Conservation (phyloP, 2,113 vertebrate genomes). For the Sturnus vulgaris region DNA sequence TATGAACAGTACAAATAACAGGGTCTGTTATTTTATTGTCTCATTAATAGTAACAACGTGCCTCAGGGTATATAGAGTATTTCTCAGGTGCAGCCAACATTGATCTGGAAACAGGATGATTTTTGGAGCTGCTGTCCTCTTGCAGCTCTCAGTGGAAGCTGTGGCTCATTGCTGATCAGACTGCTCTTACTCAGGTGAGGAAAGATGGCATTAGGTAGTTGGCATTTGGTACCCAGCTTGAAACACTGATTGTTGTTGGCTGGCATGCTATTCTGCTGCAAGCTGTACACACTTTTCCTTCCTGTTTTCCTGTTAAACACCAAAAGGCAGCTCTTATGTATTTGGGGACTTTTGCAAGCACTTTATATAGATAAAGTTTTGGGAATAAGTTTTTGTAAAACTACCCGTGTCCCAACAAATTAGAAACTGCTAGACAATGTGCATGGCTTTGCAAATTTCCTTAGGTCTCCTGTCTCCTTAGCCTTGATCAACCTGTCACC, state of each 20-base stretch:
- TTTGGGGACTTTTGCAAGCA: background rate
- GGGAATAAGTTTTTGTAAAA: background rate
- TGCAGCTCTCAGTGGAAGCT: background rate
- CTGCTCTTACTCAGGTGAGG: background rate
- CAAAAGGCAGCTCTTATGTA: accelerated
- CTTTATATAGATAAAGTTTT: background rate
- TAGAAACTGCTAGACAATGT: background rate
- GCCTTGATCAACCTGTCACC: background rate
- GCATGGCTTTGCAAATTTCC: background rate
- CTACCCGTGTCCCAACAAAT: background rate
- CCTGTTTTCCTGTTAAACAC: background rate
- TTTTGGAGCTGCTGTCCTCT: background rate
- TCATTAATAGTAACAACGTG: background rate
- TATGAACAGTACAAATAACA: background rate
- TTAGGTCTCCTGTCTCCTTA: background rate
- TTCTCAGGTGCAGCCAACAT: background rate
- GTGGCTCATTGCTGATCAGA: background rate
- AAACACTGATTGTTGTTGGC: background rate
- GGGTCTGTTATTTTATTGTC: background rate
- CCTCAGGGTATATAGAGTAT: background rate
- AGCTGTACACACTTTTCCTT: background rate
- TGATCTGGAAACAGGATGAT: background rate
- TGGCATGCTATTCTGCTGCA: background rate
- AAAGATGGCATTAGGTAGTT: background rate
- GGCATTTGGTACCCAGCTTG: background rate